Percentiles rank a stretch among this genome's conserved stretches.
phyloP scores from a whole-genome alignment of 2,888 invertebrate genomes.

The Heliconius ismenius region DNA sequence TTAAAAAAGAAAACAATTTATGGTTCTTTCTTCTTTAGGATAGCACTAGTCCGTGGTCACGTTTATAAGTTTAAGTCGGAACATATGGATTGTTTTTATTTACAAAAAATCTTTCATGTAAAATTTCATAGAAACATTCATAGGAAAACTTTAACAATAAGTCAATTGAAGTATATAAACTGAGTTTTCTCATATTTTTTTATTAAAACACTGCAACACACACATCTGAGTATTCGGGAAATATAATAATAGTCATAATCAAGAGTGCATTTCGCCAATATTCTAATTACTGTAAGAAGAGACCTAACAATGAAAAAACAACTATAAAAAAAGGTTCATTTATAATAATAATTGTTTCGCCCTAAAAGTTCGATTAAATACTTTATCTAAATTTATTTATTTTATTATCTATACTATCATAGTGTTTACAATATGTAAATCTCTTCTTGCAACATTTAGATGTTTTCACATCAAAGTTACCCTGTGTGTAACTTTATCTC shows the following conservation, averaged over 20 bases:
- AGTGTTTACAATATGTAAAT: conserved; percentile 6
- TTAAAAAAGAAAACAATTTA: no score
- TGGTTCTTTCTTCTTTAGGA: background rate
- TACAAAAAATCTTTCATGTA: conserved; percentile 17
- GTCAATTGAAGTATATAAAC: conserved; percentile 12
- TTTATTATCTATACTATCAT: background rate
- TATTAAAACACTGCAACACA: background rate
- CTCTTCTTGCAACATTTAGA: conserved; percentile 24
- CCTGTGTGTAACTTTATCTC: conserved; percentile 22
- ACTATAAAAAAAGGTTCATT: background rate
- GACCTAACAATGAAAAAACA: background rate
- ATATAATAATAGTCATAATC: background rate
- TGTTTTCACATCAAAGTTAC: conserved; percentile 13
- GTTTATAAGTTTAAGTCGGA: background rate
- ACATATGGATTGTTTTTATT: conserved; percentile 15
- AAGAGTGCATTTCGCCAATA: background rate
- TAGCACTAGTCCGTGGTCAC: no score
- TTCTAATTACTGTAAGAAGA: conserved; percentile 6
- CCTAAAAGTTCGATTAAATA: conserved; percentile 1
- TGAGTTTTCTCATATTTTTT: background rate
- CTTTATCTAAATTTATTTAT: conserved; percentile 6
- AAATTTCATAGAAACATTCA: conserved; percentile 19
- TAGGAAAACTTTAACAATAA: conserved; percentile 17
- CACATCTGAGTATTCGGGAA: conserved; percentile 17
- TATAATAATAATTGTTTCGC: background rate